phyloP scores from a whole-genome alignment of 2,797 vertebrate genomes.

The Tragopan temminckii region DNA sequence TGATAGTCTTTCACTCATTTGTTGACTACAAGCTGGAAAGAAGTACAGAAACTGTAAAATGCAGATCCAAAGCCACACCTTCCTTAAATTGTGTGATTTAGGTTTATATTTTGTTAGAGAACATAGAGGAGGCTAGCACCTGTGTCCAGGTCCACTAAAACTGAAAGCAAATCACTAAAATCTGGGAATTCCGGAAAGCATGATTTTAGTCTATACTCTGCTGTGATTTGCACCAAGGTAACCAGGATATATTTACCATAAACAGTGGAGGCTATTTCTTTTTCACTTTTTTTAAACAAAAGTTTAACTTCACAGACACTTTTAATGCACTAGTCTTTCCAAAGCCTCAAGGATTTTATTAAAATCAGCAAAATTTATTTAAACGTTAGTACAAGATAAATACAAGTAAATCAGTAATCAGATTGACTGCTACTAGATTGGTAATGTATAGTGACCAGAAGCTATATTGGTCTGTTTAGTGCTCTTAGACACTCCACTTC shows the following conservation, averaged over 20 bases:
- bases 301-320: neutral
- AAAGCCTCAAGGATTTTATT: neutral
- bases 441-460: neutral
- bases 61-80: neutral
- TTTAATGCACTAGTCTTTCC: neutral
- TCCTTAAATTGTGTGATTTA: neutral
- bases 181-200: neutral
- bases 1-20: neutral
- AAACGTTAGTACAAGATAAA: neutral
- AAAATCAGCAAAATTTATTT: neutral
- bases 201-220: neutral
- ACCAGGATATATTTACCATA: conserved; percentile 9
- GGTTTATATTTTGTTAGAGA: neutral
- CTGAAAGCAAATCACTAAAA: neutral
- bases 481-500: neutral
- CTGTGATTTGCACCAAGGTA: neutral
- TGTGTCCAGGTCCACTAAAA: neutral
- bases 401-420: neutral
- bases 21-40: neutral
- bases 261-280: neutral
- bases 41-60: neutral
- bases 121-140: neutral
- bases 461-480: neutral
- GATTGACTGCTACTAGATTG: neutral
- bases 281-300: neutral